These are phyloP conservation scores for Halocynthia roretzi DNA, from an alignment of 23 tunicate genomes.

Conservation along the genomic window DNA sequence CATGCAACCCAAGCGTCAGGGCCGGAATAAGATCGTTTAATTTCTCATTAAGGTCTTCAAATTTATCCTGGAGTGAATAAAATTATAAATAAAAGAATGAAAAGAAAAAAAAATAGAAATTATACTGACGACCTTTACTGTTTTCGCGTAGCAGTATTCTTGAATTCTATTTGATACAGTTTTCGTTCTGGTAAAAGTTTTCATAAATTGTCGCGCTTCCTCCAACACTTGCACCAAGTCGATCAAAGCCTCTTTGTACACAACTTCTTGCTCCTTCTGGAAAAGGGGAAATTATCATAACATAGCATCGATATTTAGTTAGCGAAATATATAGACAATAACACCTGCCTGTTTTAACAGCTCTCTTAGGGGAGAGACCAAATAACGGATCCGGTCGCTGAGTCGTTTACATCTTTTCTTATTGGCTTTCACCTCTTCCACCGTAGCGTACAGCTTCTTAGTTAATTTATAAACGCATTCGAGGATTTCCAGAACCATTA, in stretches of 20 bases:
- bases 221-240: slow-evolving; percentile 66
- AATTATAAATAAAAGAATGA: not conserved
- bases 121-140: slow-evolving; percentile 33
- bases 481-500: slow-evolving; percentile 57
- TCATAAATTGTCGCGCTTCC: slow-evolving; percentile 64
- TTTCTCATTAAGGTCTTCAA: slow-evolving; percentile 56
- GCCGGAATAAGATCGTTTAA: slow-evolving; percentile 59
- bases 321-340: not conserved
- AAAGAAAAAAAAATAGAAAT: not conserved
- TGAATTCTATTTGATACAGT: slow-evolving; percentile 36
- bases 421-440: slow-evolving; percentile 74
- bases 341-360: slow-evolving; percentile 35
- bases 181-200: slow-evolving; percentile 49
- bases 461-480: slow-evolving; percentile 61
- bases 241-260: slow-evolving; percentile 72
- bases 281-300: not conserved
- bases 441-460: slow-evolving; percentile 49
- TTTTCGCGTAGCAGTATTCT: slow-evolving; percentile 51
- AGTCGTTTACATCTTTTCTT: slow-evolving; percentile 60
- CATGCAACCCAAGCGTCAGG: slow-evolving; percentile 67
- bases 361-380: slow-evolving; percentile 54
- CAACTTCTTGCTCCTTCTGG: slow-evolving; percentile 28
- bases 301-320: not conserved
- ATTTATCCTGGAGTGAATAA: slow-evolving; percentile 39
- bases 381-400: slow-evolving; percentile 53